Base-by-base conservation (phyloP, 2,113 vertebrate genomes). In the Hippopotamus amphibius region DNA sequence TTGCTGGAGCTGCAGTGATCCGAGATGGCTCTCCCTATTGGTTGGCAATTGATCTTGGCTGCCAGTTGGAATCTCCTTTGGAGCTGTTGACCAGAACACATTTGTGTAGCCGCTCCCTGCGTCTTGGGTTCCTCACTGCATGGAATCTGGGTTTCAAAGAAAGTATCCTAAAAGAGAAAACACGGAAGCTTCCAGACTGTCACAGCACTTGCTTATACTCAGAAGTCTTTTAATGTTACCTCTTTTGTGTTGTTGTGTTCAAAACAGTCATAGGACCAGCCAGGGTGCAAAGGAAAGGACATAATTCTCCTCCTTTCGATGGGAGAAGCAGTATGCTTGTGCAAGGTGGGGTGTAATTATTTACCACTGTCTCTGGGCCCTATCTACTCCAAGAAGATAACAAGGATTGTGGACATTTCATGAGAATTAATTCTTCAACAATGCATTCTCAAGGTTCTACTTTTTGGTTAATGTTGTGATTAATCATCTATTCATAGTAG, bases 1-100 rank as follows among this genome's bases (percentile, higher is more conserved):
- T 13, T n/a, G 6, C 22, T 50, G 1, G 24, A 28, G 14, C 4
- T 63, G 7, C 9, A 6, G 2, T 30, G 50, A 2, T 28, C 10
- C 16, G 48, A 33, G 9, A 14, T 15, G 21, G 1, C 17, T 66
- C 6, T 33, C 6, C 15, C 1, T n/a, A 7, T 6, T 37, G 53
- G 37, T 19, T 41, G 41, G 24, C 15, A n/a, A 1, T 22, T 65
- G 14, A 24, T 46, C 2, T 15, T 69, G 53, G 37, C 24, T 41
- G 41, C 24, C 15, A n/a, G 2, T 22, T 65, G 14, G 63, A 43
- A 71, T 5, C 4, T 48, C 33, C 0, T 19, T 48, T 63, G 11
- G 15, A 77, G 7, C 7, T 48, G 3, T 83, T 66, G 84, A 46
- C 33, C 6, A 46, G 50, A 66, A n/a, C 0, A 19, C 10, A 68